Evolutionary conservation across 2,797 vertebrate species (phyloP).

Genomic region (Trematomus bernacchii): DNA sequence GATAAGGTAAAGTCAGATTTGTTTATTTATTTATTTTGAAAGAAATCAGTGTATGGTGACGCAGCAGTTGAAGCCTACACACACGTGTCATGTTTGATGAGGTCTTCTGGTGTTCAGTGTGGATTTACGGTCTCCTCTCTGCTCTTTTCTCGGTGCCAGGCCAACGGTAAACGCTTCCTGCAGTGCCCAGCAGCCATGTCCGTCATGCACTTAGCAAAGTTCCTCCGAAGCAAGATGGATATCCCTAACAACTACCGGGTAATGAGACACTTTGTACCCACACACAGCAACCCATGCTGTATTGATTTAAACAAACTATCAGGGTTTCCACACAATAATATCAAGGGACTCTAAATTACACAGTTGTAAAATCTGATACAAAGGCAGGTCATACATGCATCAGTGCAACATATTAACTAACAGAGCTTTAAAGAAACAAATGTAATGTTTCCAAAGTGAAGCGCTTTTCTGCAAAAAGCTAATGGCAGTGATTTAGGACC

Average conservation of each 20-base stretch:
- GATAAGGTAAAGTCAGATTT: slow-evolving; percentile 74
- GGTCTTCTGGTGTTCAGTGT: slow-evolving; percentile 21
- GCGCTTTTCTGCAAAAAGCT: not conserved
- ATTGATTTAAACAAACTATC: not conserved
- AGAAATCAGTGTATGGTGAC: not conserved
- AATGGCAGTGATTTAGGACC: not conserved
- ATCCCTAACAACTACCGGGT: slow-evolving; percentile 98
- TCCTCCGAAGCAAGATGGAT: slow-evolving; percentile 99
- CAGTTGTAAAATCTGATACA: not conserved
- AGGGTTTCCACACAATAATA: not conserved
- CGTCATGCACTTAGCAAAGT: slow-evolving; percentile 98
- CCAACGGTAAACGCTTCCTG: slow-evolving; percentile 96
- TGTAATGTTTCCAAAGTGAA: not conserved
- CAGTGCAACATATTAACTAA: no score
- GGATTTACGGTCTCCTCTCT: slow-evolving; percentile 15
- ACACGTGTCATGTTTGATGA: not conserved
- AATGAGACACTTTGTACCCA: slow-evolving; percentile 42
- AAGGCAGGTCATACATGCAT: not conserved
- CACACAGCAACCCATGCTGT: not conserved
- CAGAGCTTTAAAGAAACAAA: not conserved
- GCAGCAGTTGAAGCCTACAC: not conserved
- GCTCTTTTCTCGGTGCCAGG: slow-evolving; percentile 77
- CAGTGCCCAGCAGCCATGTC: slow-evolving; percentile 99
- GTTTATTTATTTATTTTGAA: no score
- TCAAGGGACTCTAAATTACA: not conserved